These are phyloP conservation scores for Globia sparganii DNA, from an alignment of 2,888 invertebrate genomes.

Conservation along the genomic window DNA sequence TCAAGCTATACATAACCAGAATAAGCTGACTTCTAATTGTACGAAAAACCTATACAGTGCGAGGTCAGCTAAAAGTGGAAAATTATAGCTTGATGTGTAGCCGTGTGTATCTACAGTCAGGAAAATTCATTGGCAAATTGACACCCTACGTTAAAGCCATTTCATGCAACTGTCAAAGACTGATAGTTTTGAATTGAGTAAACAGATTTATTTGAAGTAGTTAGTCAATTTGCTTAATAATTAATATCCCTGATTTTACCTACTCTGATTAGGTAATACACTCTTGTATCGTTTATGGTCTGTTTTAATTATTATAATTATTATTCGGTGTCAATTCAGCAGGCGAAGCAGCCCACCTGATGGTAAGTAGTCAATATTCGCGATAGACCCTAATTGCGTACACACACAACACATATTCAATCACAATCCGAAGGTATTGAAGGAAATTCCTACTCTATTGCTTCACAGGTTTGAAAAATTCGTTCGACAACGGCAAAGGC, in stretches of 20 bases:
- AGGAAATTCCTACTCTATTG: no score
- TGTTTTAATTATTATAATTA: neutral
- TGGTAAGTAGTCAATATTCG: neutral
- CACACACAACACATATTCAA: no score
- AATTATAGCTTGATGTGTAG: no score
- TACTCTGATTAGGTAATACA: conserved; percentile 4
- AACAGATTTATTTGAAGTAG: neutral
- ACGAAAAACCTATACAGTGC: no score
- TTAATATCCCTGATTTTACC: neutral
- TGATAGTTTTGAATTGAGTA: neutral
- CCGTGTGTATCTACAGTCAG: neutral
- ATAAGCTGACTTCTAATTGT: no score
- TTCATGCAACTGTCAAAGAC: neutral
- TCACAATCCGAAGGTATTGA: no score
- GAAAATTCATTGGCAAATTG: neutral
- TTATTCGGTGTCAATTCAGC: neutral
- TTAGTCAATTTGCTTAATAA: neutral
- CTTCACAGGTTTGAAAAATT: no score
- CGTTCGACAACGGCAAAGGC: no score
- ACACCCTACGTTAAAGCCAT: neutral
- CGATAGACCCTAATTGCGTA: neutral
- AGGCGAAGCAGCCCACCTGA: neutral
- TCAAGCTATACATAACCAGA: no score
- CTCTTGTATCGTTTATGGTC: neutral
- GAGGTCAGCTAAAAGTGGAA: no score